A percentile compares a stretch with the other conserved stretches of the same genome.
These are phyloP conservation scores for Melinopterus prodromus DNA, from an alignment of 2,888 invertebrate genomes.

Conservation along the genomic window DNA sequence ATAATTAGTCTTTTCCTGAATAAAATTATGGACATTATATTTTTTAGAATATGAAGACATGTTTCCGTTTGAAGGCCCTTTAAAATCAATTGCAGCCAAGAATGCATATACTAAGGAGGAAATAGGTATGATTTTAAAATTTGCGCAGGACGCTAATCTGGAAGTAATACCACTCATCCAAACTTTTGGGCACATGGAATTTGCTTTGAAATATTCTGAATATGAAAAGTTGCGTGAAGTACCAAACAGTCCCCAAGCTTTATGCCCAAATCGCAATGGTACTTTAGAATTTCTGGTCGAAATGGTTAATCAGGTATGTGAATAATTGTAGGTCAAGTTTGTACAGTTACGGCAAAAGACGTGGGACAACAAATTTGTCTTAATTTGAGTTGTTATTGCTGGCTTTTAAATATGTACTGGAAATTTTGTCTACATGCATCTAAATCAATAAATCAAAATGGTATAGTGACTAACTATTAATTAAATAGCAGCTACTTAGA, in stretches of 20 bases:
- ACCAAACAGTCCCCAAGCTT: conserved; percentile 72
- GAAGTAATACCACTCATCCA: conserved; percentile 79
- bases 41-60: conserved; percentile 83
- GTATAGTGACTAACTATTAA: too few relatives aligned
- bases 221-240: conserved; percentile 73
- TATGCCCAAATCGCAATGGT: conserved; percentile 73
- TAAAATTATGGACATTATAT: not conserved
- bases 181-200: conserved; percentile 81
- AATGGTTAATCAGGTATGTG: conserved; percentile 73
- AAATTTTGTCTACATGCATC: too few relatives aligned
- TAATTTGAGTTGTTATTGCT: too few relatives aligned
- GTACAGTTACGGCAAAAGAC: too few relatives aligned
- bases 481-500: too few relatives aligned
- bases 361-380: too few relatives aligned
- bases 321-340: conserved; percentile 39
- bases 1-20: not conserved
- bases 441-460: too few relatives aligned
- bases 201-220: conserved; percentile 71
- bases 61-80: conserved; percentile 74
- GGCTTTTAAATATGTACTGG: too few relatives aligned
- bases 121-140: conserved; percentile 66
- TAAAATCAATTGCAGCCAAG: conserved; percentile 65
- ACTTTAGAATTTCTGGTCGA: conserved; percentile 70
- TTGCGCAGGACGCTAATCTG: conserved; percentile 66
- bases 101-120: conserved; percentile 69